Evolutionary conservation across 2,888 invertebrate genomes (phyloP).

Genomic region (Allacma fusca): DNA sequence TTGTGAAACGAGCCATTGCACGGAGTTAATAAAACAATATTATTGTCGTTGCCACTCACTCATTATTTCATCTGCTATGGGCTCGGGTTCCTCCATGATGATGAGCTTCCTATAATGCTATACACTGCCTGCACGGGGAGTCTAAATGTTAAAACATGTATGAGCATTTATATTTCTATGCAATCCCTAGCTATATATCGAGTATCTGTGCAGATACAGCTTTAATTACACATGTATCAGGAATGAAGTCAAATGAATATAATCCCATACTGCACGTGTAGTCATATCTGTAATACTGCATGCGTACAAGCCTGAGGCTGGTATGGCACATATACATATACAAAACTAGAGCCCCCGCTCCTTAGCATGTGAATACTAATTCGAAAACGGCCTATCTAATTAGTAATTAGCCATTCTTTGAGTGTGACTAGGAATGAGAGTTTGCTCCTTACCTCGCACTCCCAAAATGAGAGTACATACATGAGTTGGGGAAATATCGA

Average conservation of each 20-base stretch:
- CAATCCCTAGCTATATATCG: no score
- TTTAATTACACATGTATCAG: no score
- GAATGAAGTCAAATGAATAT: no score
- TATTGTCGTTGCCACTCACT: conserved; percentile 29
- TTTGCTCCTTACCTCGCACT: neutral
- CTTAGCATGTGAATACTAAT: conserved; percentile 18
- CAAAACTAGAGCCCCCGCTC: neutral
- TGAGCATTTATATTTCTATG: no score
- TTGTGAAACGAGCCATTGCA: conserved; percentile 32
- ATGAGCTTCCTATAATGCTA: neutral
- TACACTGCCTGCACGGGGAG: no score
- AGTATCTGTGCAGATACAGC: no score
- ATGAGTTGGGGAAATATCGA: neutral
- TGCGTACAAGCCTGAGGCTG: no score
- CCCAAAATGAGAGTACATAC: neutral
- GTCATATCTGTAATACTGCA: no score
- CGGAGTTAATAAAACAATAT: conserved; percentile 43
- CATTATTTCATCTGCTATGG: neutral
- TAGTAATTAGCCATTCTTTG: conserved; percentile 38
- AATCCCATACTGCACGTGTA: no score
- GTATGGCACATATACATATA: no score
- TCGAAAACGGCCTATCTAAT: conserved; percentile 32
- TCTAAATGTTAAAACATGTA: no score
- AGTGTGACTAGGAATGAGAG: conserved; percentile 13
- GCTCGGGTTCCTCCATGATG: neutral